Evolutionary conservation across 1,140 invertebrate species (phyloP), one percentile per base, ranked within the genome.

Genomic region (Hycleus phaleratus): DNA sequence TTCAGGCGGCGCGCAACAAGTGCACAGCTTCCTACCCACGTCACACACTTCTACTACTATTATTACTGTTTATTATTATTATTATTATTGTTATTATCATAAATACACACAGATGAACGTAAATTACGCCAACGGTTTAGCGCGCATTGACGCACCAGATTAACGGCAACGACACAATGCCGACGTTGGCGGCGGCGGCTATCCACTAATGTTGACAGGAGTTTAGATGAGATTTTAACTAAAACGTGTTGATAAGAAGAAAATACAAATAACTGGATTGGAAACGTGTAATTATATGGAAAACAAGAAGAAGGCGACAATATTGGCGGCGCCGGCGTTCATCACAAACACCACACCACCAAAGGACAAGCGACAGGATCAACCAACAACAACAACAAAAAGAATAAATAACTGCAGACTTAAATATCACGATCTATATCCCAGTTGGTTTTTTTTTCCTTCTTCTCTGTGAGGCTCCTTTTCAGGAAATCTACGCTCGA

Each of bases 1-100:
- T 53, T 53, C 51, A 45, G 51, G 39, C 48, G 26, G 48, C 48
- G 49, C 49, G 51, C 51, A 53, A 53, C 51, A 53, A 53, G 51
- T 53, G 51, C 39, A 38, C n/a, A 26, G 48, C 48, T 38, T 49
- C 32, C 32, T 32, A 32, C 32, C 32, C 32, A 32, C 32, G 4
- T 2, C 32, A 4, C 4, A 4, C 32, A 32, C 32, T 7, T 5
- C 32, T 32, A 7, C 32, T 7, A 32, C 32, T 7, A 32, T 5
- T 7, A 32, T 5, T 7, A 32, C 3, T 7, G 32, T 7, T 7
- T 7, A 32, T 32, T 32, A 32, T 32, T 32, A 32, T 32, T 7
- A 32, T 32, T 32, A 32, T 32, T 32, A 32, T 32, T 32, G 7
- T 32, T 32, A 32, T 32, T 32, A 7, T 32, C 7, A 32, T 7